These are phyloP conservation scores for Anomalospiza imberbis DNA, from an alignment of 2,797 vertebrate genomes.

Conservation along the genomic window DNA sequence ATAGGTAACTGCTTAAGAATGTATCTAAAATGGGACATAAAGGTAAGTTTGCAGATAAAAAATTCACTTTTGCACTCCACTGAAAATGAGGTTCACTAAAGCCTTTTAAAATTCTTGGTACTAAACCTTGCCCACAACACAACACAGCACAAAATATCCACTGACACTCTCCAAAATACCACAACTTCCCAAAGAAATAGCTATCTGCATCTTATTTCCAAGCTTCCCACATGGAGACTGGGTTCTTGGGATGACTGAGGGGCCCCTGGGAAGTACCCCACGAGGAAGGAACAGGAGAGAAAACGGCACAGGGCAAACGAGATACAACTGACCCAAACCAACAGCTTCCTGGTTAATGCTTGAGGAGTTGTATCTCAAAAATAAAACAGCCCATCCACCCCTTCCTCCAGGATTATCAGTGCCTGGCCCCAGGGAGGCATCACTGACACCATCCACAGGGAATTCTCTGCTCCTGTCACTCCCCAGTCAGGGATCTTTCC, in stretches of 20 bases:
- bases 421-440: background rate
- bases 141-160: background rate
- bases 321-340: background rate
- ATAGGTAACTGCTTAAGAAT: background rate
- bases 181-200: background rate
- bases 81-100: background rate
- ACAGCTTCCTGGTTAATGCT: background rate
- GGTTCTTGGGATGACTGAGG: background rate
- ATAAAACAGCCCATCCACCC: background rate
- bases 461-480: background rate
- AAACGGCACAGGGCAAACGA: background rate
- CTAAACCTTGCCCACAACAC: background rate
- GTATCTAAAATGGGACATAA: background rate
- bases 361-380: background rate
- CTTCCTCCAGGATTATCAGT: background rate
- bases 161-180: fast-evolving
- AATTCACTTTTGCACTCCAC: background rate
- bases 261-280: background rate
- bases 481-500: fast-evolving
- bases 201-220: background rate
- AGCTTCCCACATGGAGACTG: fast-evolving
- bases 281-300: background rate
- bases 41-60: background rate
- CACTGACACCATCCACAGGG: background rate
- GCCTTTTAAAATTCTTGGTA: background rate